A percentile compares a stretch with the other conserved stretches of the same genome.
Conservation (phyloP, 2,797 vertebrate species). For the Valencia hispanica region DNA sequence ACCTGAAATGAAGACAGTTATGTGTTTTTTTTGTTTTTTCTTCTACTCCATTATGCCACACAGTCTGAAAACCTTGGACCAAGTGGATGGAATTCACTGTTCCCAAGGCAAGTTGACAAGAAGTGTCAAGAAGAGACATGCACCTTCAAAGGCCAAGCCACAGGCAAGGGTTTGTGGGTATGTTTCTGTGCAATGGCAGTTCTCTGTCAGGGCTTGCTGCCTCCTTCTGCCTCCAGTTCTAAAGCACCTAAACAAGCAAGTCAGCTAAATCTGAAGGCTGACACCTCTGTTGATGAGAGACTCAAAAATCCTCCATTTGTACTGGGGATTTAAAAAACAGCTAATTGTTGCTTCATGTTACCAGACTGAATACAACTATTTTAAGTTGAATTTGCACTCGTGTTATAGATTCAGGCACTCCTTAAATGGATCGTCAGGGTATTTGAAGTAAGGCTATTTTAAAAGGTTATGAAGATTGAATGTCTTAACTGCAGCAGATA, state of each 20-base stretch:
- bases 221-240: slow-evolving; percentile 59
- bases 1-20: slow-evolving; percentile 10
- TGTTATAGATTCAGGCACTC: background rate
- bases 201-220: slow-evolving; percentile 84
- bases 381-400: background rate
- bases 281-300: slow-evolving; percentile 23
- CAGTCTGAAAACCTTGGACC: slow-evolving; percentile 66
- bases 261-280: slow-evolving; percentile 38
- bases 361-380: slow-evolving; percentile 11
- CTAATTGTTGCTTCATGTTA: slow-evolving; percentile 18
- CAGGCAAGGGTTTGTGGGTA: slow-evolving; percentile 78
- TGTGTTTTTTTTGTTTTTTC: slow-evolving; percentile 28
- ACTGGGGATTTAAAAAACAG: slow-evolving; percentile 28
- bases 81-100: slow-evolving; percentile 70
- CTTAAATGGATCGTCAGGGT: background rate
- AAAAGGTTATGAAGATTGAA: background rate
- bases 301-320: slow-evolving; percentile 17
- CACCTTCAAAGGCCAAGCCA: slow-evolving; percentile 78
- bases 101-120: slow-evolving; percentile 80
- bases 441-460: background rate
- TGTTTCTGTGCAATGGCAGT: slow-evolving; percentile 72
- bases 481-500: background rate
- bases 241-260: slow-evolving; percentile 65
- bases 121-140: slow-evolving; percentile 82
- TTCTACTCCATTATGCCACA: slow-evolving; percentile 64